Evolutionary conservation across 1,140 invertebrate species (phyloP).

Genomic region (Papilio aristodemus): DNA sequence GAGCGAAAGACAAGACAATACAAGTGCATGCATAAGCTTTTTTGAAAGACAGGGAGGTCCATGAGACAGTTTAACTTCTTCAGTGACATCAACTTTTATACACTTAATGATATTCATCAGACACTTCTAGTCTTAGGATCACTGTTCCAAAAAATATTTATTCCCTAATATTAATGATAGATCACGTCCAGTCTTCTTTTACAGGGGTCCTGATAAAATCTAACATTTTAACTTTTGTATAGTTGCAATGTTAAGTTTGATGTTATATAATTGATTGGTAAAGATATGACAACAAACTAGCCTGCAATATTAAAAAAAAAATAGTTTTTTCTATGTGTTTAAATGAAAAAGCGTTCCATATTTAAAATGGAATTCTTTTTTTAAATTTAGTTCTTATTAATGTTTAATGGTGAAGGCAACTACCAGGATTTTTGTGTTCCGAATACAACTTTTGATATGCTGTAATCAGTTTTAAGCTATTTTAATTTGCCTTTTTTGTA

Average conservation of each 20-base stretch:
- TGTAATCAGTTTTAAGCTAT: slow-evolving; percentile 47
- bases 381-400: slow-evolving; percentile 48
- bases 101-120: slow-evolving; percentile 25
- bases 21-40: slow-evolving; percentile 72
- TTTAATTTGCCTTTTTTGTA: slow-evolving; percentile 39
- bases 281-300: slow-evolving; percentile 36
- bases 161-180: slow-evolving; percentile 1
- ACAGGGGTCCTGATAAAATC: slow-evolving; percentile 30
- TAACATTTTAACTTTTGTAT: slow-evolving; percentile 13
- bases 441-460: slow-evolving; percentile 37
- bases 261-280: slow-evolving; percentile 8
- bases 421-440: slow-evolving; percentile 71
- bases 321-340: slow-evolving; percentile 44
- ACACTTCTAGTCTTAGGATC: slow-evolving; percentile 28
- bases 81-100: slow-evolving; percentile 27
- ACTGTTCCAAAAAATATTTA: slow-evolving; percentile 11
- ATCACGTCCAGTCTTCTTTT: slow-evolving; percentile 28
- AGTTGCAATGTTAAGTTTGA: slow-evolving; percentile 23
- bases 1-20: slow-evolving; percentile 45
- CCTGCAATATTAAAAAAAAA: slow-evolving; percentile 41
- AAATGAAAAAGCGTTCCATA: slow-evolving; percentile 36
- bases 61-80: slow-evolving; percentile 40
- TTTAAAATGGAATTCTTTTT: slow-evolving; percentile 41
- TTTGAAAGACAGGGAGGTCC: slow-evolving; percentile 71
- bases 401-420: slow-evolving; percentile 45